Conservation (phyloP, 2,113 vertebrate species). For the Hippoglossus stenolepis region DNA sequence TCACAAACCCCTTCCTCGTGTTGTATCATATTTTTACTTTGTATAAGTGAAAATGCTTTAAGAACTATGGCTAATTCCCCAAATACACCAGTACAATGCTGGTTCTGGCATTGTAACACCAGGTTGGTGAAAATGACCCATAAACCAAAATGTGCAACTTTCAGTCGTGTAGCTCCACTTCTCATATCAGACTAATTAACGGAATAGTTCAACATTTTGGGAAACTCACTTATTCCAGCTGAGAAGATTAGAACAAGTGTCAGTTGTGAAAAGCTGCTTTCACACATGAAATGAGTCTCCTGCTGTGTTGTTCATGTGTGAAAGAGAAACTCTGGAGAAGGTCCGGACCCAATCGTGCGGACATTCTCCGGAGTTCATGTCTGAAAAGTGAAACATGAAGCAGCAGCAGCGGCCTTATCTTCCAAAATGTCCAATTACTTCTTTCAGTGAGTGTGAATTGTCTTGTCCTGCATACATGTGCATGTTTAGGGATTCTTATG, state of each 20-base stretch:
- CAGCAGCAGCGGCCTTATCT: not conserved
- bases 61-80: not conserved
- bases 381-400: not conserved
- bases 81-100: not conserved
- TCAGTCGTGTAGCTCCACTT: not conserved
- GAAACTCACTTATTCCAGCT: not conserved
- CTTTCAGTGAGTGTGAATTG: too few relatives aligned
- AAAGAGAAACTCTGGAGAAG: too few relatives aligned
- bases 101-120: not conserved
- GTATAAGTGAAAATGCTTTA: not conserved
- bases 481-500: not conserved
- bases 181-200: not conserved
- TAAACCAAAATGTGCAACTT: not conserved
- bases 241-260: not conserved
- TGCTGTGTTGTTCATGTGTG: too few relatives aligned
- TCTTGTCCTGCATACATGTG: not conserved
- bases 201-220: not conserved
- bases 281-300: too few relatives aligned
- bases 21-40: not conserved
- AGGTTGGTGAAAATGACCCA: not conserved
- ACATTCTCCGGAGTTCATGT: too few relatives aligned
- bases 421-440: not conserved
- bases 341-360: too few relatives aligned
- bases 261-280: too few relatives aligned
- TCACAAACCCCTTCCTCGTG: not conserved